phyloP scores from a whole-genome alignment of 2,113 vertebrate species.

The Eolophus roseicapilla region DNA sequence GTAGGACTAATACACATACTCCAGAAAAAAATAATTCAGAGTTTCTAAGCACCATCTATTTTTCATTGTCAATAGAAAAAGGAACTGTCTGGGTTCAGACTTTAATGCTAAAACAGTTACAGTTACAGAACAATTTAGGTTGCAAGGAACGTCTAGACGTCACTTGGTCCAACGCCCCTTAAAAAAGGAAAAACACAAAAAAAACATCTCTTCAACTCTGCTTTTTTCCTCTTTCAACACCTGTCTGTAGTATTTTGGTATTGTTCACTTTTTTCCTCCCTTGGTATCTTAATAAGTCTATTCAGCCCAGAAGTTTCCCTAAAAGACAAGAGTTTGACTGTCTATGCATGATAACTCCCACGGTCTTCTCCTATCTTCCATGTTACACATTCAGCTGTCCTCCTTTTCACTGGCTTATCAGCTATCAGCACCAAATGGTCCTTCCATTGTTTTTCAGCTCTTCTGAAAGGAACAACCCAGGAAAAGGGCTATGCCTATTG shows the following conservation, averaged over 20 bases:
- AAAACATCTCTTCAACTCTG: not conserved
- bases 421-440: not conserved
- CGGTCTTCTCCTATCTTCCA: not conserved
- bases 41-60: not conserved
- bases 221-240: not conserved
- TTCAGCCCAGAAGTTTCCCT: not conserved
- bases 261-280: not conserved
- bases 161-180: not conserved
- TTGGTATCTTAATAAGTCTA: not conserved
- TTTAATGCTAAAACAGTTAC: not conserved
- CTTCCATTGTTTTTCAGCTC: not conserved
- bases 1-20: not conserved
- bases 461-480: not conserved
- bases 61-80: not conserved
- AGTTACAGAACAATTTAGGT: not conserved
- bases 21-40: not conserved
- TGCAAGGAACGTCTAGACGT: not conserved
- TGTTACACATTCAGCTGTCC: not conserved
- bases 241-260: not conserved
- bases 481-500: not conserved
- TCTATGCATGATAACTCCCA: accelerated
- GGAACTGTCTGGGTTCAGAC: not conserved
- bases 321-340: not conserved
- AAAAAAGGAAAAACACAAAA: not conserved
- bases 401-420: not conserved